phyloP scores from a whole-genome alignment of 2,888 invertebrate genomes.

The Pseudococcus longispinus region DNA sequence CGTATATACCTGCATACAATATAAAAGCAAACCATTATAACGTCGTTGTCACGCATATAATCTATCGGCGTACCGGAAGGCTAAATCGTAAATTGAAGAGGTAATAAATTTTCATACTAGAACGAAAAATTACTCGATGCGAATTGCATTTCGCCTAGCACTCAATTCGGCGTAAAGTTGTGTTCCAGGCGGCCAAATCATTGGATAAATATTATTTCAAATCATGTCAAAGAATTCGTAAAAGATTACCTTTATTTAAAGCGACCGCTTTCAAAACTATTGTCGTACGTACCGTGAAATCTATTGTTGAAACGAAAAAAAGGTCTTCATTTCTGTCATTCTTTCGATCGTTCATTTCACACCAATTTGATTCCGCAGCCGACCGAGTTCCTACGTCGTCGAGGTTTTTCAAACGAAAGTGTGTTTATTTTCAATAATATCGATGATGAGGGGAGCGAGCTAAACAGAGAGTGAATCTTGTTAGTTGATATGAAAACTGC shows the following conservation, averaged over 20 bases:
- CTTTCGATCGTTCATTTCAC: slow-evolving; percentile 9
- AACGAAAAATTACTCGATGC: background rate
- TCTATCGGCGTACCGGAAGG: slow-evolving; percentile 6
- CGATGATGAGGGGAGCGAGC: background rate
- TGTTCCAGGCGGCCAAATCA: background rate
- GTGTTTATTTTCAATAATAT: slow-evolving; percentile 13
- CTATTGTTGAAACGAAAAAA: background rate
- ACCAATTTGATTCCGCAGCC: slow-evolving; percentile 35
- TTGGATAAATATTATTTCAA: slow-evolving; percentile 45
- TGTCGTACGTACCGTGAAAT: slow-evolving; percentile 17
- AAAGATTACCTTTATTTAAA: slow-evolving; percentile 31
- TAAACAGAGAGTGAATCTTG: slow-evolving; percentile 32
- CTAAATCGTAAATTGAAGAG: background rate
- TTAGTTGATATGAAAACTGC: background rate
- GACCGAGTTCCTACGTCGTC: background rate
- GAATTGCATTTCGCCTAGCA: background rate
- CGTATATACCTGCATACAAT: slow-evolving; percentile 2
- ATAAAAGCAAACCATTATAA: background rate
- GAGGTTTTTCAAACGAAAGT: slow-evolving; percentile 3
- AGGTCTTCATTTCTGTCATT: slow-evolving; percentile 44
- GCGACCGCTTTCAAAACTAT: background rate
- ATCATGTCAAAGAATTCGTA: slow-evolving; percentile 33
- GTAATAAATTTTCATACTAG: slow-evolving; percentile 15
- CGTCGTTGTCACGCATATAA: slow-evolving; percentile 33
- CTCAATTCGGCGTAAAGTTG: slow-evolving; percentile 30